Percentiles rank a stretch among this genome's conserved stretches.
These are phyloP conservation scores for Callospermophilus lateralis DNA, from an alignment of 2,113 vertebrate species.

Conservation along the genomic window DNA sequence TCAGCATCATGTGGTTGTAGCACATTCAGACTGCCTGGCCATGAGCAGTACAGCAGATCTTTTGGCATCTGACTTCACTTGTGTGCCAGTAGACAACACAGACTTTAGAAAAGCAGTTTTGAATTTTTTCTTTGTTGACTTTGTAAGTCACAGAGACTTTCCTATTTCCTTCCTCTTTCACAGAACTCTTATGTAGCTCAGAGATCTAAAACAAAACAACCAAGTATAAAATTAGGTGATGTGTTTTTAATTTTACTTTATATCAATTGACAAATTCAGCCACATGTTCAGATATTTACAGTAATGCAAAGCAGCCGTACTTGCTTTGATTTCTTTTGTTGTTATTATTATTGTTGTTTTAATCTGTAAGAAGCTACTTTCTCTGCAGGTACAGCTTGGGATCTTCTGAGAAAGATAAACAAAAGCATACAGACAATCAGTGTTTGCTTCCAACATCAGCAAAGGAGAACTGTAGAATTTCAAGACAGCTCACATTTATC, in stretches of 20 bases:
- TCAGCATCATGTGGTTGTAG: background rate
- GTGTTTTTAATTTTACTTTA: conserved; percentile 61
- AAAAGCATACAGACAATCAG: background rate
- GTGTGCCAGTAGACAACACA: background rate
- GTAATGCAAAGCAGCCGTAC: background rate
- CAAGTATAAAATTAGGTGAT: conserved; percentile 49
- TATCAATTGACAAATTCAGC: background rate
- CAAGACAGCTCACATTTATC: conserved; percentile 51
- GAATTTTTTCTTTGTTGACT: conserved; percentile 65
- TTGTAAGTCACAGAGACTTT: conserved; percentile 64
- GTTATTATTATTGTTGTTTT: conserved; percentile 8
- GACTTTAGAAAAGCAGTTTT: conserved; percentile 31
- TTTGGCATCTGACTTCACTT: background rate
- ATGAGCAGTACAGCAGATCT: background rate
- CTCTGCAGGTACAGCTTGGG: background rate
- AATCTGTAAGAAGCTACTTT: conserved; percentile 47
- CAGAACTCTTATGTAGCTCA: conserved; percentile 44
- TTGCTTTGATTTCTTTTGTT: conserved; percentile 50
- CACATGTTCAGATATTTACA: conserved; percentile 54
- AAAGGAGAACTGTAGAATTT: background rate
- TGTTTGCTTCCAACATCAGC: conserved; percentile 19
- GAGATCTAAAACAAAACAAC: conserved; percentile 57
- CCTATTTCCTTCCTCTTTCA: conserved; percentile 73
- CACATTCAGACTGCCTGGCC: background rate
- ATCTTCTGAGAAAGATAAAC: conserved; percentile 52